Conservation (phyloP, 1,140 invertebrate genomes). For the Drosophila malerkotliana region DNA sequence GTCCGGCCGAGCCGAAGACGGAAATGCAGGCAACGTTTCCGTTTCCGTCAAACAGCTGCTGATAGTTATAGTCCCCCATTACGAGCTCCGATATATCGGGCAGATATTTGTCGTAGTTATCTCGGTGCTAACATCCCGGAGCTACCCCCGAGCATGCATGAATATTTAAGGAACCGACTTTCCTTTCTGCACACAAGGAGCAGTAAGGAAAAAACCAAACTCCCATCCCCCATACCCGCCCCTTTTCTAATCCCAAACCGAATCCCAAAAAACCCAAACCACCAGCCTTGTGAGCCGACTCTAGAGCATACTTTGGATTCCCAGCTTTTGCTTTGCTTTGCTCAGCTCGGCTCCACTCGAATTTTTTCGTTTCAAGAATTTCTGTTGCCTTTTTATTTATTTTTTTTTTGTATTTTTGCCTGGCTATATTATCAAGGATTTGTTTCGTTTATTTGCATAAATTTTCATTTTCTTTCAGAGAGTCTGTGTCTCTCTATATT, state of each 20-base stretch:
- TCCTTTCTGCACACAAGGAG: background rate
- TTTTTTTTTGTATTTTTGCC: slow-evolving; percentile 8
- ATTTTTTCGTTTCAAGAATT: slow-evolving; percentile 52
- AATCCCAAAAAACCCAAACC: slow-evolving; percentile 7
- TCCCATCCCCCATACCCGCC: background rate
- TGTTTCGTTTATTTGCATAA: slow-evolving; percentile 81
- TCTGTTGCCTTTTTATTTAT: slow-evolving; percentile 41
- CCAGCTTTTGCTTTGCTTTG: slow-evolving; percentile 54
- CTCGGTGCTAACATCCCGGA: slow-evolving; percentile 17
- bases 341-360: slow-evolving; percentile 25
- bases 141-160: slow-evolving; percentile 21
- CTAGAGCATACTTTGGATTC: slow-evolving; percentile 49
- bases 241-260: background rate
- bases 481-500: background rate
- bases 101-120: slow-evolving; percentile 30
- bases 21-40: slow-evolving; percentile 73
- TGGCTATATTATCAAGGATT: slow-evolving; percentile 67
- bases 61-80: slow-evolving; percentile 6
- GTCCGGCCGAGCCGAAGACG: slow-evolving; percentile 29
- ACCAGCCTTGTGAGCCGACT: slow-evolving; percentile 11
- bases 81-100: slow-evolving; percentile 3
- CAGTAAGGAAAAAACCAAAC: slow-evolving; percentile 1
- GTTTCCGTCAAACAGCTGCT: slow-evolving; percentile 43
- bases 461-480: slow-evolving; percentile 65
- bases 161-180: slow-evolving; percentile 27